phyloP scores from a whole-genome alignment of 2,888 invertebrate species.

The Philereme transversata region DNA sequence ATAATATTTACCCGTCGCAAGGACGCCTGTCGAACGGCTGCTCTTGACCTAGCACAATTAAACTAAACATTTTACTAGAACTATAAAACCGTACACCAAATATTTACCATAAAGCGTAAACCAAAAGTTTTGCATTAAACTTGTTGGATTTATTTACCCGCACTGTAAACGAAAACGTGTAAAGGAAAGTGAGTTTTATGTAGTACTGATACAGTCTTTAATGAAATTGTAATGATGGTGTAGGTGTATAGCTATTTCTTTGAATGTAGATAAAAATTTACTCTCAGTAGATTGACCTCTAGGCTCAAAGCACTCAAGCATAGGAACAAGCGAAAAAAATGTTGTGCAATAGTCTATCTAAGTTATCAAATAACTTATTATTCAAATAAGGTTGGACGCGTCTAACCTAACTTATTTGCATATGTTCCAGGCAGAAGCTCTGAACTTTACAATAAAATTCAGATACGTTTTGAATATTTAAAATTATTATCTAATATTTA shows the following conservation, averaged over 20 bases:
- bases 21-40: constrained; percentile 82
- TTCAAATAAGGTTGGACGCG: too few species aligned
- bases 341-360: too few species aligned
- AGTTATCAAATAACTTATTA: too few species aligned
- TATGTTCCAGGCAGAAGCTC: too few species aligned
- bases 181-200: constrained; percentile 53
- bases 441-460: too few species aligned
- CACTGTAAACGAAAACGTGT: constrained; percentile 56
- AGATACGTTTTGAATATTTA: too few species aligned
- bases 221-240: constrained; percentile 1
- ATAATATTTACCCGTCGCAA: constrained; percentile 83
- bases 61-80: constrained; percentile 83
- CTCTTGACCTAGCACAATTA: constrained; percentile 83
- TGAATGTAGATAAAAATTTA: constrained; percentile 1
- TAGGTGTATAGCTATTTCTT: constrained; percentile 2
- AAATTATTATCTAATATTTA: too few species aligned
- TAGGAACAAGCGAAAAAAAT: not conserved
- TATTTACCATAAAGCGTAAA: constrained; percentile 84
- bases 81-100: constrained; percentile 83
- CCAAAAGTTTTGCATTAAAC: constrained; percentile 83
- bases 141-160: constrained; percentile 78
- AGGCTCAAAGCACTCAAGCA: not conserved
- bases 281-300: constrained; percentile 11
- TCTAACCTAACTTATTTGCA: too few species aligned
- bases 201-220: constrained; percentile 27